A percentile compares a stretch with the other conserved stretches of the same genome.
Conservation (phyloP, 2,888 invertebrate genomes). For the Dinocampus coccinellae region DNA sequence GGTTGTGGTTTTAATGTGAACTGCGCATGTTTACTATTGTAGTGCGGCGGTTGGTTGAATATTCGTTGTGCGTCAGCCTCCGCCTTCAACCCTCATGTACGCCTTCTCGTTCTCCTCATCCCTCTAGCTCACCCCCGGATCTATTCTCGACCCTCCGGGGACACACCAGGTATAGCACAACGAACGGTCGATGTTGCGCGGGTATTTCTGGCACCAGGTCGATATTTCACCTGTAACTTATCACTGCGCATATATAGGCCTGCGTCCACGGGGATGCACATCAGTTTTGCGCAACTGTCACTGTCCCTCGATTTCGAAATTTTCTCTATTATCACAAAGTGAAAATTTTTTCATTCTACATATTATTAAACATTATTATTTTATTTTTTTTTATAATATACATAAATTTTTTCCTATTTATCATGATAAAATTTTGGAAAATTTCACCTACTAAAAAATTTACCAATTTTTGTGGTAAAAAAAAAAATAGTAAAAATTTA, state of each 20-base stretch:
- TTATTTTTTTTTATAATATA: too few species aligned
- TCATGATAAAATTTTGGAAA: too few species aligned
- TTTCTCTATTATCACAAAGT: not conserved
- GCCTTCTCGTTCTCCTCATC: constrained; percentile 32
- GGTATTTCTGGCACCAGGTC: constrained; percentile 68
- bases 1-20: not conserved
- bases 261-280: not conserved
- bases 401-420: too few species aligned
- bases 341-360: not conserved
- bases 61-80: constrained; percentile 57
- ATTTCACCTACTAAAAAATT: too few species aligned
- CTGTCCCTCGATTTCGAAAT: constrained; percentile 49
- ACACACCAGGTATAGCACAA: constrained; percentile 56
- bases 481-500: too few species aligned
- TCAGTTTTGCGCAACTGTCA: constrained; percentile 42
- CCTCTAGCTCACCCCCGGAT: not conserved
- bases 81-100: constrained; percentile 49
- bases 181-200: constrained; percentile 68
- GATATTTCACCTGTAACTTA: constrained; percentile 64
- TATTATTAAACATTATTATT: too few species aligned
- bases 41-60: constrained; percentile 57
- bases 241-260: constrained; percentile 10
- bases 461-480: too few species aligned
- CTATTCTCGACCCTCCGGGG: constrained; percentile 21
- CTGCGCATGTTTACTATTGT: constrained; percentile 43